Conservation (phyloP, 2,888 invertebrate genomes). For the Eilema caniola region DNA sequence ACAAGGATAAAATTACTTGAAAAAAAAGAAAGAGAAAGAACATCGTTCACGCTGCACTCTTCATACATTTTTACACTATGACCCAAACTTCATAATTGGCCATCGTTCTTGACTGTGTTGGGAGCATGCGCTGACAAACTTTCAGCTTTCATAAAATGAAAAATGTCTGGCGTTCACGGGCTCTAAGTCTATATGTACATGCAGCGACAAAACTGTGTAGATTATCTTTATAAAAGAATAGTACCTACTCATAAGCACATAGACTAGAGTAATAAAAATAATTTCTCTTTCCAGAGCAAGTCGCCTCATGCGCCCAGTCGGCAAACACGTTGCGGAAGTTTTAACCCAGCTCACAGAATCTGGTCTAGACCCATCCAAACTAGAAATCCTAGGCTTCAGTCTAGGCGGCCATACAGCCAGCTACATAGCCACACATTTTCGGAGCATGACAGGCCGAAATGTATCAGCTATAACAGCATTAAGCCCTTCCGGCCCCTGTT, state of each 20-base stretch:
- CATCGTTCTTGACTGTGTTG: too few species aligned
- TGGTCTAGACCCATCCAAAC: slow-evolving; percentile 70
- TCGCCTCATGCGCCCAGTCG: slow-evolving; percentile 82
- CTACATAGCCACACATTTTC: slow-evolving; percentile 76
- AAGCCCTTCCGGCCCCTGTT: slow-evolving; percentile 82
- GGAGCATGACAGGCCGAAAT: slow-evolving; percentile 68
- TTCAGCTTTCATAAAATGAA: too few species aligned
- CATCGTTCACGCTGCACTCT: too few species aligned
- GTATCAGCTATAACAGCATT: slow-evolving; percentile 75
- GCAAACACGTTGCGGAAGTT: slow-evolving; percentile 76
- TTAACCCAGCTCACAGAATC: slow-evolving; percentile 65
- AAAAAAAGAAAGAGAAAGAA: too few species aligned
- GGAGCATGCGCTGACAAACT: too few species aligned
- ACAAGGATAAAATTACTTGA: too few species aligned
- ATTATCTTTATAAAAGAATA: too few species aligned
- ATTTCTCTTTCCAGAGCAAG: slow-evolving; percentile 55
- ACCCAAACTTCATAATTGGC: too few species aligned
- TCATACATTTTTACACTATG: too few species aligned
- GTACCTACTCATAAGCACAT: neutral
- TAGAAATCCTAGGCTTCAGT: slow-evolving; percentile 79
- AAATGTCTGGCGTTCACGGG: too few species aligned
- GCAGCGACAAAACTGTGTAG: too few species aligned
- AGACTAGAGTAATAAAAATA: neutral
- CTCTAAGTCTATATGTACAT: too few species aligned
- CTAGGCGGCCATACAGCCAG: slow-evolving; percentile 78